Evolutionary conservation across 2,797 vertebrate genomes (phyloP).

Genomic region (Pyrocephalus nanus): DNA sequence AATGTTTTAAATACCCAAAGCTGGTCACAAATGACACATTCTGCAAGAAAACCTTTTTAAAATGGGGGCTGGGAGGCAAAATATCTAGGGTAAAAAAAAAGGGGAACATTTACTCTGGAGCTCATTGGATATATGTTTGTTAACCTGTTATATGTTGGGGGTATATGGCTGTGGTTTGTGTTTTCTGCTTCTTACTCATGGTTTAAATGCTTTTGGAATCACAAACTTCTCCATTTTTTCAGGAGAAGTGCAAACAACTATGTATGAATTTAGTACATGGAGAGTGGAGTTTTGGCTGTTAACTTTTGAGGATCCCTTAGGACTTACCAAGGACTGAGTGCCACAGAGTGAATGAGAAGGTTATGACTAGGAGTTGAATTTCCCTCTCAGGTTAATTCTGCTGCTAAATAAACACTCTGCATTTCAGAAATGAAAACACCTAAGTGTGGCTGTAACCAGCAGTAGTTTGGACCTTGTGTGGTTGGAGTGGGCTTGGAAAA

Average conservation of each 20-base stretch:
- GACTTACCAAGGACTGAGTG: background rate
- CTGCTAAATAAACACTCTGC: background rate
- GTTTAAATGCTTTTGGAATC: background rate
- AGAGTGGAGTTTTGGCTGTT: background rate
- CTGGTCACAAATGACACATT: constrained; percentile 64
- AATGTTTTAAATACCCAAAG: constrained; percentile 76
- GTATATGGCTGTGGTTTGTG: background rate
- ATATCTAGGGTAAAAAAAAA: background rate
- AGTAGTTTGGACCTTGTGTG: background rate
- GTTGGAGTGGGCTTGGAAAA: background rate
- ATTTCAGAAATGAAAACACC: background rate
- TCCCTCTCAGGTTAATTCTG: background rate
- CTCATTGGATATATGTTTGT: background rate
- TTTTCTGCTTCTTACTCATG: background rate
- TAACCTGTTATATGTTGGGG: background rate
- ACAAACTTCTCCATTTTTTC: background rate
- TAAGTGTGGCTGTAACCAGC: background rate
- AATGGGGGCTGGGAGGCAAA: background rate
- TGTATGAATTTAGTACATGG: background rate
- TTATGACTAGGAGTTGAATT: background rate
- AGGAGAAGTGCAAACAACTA: background rate
- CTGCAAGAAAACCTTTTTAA: constrained; percentile 33
- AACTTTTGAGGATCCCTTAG: background rate
- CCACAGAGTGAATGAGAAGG: background rate
- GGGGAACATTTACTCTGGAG: background rate